These are phyloP conservation scores for Torymus aiolomorphi DNA, from an alignment of 2,888 invertebrate species.

Conservation along the genomic window DNA sequence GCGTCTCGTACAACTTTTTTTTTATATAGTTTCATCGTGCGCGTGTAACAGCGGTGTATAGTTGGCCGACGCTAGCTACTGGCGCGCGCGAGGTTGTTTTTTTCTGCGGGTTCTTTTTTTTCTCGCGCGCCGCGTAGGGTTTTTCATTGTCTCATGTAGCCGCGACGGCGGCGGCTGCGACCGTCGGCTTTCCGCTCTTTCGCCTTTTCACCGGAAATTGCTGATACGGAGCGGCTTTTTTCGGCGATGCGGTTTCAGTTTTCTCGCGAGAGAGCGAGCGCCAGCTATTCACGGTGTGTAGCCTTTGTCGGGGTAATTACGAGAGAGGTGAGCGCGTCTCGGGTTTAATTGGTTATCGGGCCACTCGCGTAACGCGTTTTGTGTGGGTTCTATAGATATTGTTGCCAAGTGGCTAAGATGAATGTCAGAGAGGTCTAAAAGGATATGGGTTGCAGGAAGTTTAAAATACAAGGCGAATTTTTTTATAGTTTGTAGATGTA, in stretches of 20 bases:
- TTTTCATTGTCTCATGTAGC: slow-evolving; percentile 53
- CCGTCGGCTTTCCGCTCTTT: slow-evolving; percentile 56
- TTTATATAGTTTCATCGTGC: background rate
- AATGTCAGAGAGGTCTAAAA: no score
- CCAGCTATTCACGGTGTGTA: slow-evolving; percentile 40
- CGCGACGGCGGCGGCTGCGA: slow-evolving; percentile 29
- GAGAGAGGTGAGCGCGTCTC: background rate
- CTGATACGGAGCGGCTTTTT: slow-evolving; percentile 46
- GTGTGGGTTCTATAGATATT: no score
- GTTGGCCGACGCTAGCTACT: background rate
- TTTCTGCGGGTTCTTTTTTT: slow-evolving; percentile 23
- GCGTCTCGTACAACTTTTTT: slow-evolving; percentile 27
- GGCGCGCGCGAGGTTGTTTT: background rate
- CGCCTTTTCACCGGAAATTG: slow-evolving; percentile 55
- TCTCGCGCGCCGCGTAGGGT: background rate
- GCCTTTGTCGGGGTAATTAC: slow-evolving; percentile 36
- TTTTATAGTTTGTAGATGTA: no score
- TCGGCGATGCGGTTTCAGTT: slow-evolving; percentile 4
- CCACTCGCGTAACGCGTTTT: no score
- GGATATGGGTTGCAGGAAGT: no score
- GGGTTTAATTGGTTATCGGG: slow-evolving; percentile 9
- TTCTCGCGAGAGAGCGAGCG: slow-evolving; percentile 23
- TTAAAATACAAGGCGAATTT: no score
- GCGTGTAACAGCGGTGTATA: no score
- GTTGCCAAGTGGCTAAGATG: no score